Evolutionary conservation across 2,797 vertebrate genomes (phyloP), one percentile per base, ranked within the genome.

Genomic region (Silurus aristotelis): DNA sequence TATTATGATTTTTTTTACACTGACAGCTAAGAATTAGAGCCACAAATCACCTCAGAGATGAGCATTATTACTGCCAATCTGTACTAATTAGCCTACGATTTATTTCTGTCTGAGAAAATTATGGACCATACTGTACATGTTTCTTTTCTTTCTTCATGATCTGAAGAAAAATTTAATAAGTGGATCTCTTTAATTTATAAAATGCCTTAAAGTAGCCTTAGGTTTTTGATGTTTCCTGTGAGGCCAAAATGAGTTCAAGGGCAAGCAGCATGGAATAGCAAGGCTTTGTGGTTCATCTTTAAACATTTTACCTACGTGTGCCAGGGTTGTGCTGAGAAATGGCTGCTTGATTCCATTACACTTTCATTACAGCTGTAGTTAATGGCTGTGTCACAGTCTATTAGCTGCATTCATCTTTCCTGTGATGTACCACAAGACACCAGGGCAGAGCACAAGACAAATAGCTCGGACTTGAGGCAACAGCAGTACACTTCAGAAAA

Each of bases 341-440:
- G 93, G 92, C 90, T 92, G 93, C 92, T 94, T 94, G 94, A 95
- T 95, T 95, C 93, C 94, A 95, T 95, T 94, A 93, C 92, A 90
- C 94, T 94, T 96, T 94, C 93, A 94, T 95, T 94, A 94, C 94
- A 95, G 93, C 94, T 94, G 93, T 93, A 94, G 93, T 95, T 95
- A 96, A 95, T 95, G 95, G 94, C 92, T 87, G 92, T 92, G 95
- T 95, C 95, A 95, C 95, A 95, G 94, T 93, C 95, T 95, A 95
- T 95, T 95, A 95, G 94, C 93, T 90, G 93, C 93, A 94, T 95
- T 95, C 94, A 95, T 96, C 94, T 95, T 91, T 90, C 88, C 93
- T 92, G 92, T 94, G 93, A 95, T 94, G 92, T 94, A 95, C 93
- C 93, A 94, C 92, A 90, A 93, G 90, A 93, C 93, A 94, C 93